Evolutionary conservation across 2,797 vertebrate genomes (phyloP).

Genomic region (Enteromius mattozi): DNA sequence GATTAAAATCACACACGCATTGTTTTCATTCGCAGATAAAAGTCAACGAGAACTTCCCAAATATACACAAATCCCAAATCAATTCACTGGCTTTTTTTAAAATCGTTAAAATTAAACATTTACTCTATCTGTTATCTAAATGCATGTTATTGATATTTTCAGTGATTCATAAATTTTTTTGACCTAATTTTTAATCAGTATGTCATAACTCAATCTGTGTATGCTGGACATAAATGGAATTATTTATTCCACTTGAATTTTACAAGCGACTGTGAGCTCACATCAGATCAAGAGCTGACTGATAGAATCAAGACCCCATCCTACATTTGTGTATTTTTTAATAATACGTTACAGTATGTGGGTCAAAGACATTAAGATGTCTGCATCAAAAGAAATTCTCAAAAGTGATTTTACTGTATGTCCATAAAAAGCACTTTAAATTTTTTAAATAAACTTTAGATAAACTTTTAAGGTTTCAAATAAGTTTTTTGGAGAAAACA

Average conservation of each 20-base stretch:
- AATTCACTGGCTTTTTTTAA: neutral
- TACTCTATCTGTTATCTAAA: neutral
- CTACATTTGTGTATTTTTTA: too few species aligned
- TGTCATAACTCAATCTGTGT: neutral
- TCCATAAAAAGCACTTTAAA: too few species aligned
- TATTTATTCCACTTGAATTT: neutral
- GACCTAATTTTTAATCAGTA: neutral
- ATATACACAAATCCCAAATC: neutral
- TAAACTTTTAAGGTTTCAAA: too few species aligned
- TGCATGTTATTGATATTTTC: neutral
- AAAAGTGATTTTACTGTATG: too few species aligned
- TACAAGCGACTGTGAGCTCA: neutral
- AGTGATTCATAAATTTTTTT: neutral
- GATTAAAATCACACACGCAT: conserved; percentile 5
- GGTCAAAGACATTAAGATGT: too few species aligned
- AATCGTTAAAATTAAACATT: too few species aligned
- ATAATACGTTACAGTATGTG: neutral
- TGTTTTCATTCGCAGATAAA: neutral
- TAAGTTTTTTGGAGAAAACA: too few species aligned
- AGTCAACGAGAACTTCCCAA: neutral
- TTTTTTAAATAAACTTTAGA: too few species aligned
- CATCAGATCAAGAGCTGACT: neutral
- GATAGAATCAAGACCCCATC: neutral
- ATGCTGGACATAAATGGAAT: neutral
- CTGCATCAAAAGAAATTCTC: too few species aligned